Evolutionary conservation across 2,113 vertebrate species (phyloP), one percentile per base, ranked within the genome.

Genomic region (Fulica atra): DNA sequence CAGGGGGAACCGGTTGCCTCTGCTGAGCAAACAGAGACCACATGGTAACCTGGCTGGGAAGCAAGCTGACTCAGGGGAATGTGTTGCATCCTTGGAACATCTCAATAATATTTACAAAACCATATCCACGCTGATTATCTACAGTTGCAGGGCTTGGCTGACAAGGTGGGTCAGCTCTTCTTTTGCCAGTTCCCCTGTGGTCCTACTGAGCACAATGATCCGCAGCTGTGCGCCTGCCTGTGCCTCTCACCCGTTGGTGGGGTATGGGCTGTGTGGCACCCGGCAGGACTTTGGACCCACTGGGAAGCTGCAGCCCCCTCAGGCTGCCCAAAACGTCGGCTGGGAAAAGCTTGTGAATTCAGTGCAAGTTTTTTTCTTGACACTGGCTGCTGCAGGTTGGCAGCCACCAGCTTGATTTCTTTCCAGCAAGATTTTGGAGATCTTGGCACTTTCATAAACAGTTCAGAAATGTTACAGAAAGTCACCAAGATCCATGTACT

Each of bases 31-130:
- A 94, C 86, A 93, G 61, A 86, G 31, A 56, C 69, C 86, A 82
- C 83, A 76, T 81, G 95, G 38, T 76, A 66, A 74, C 72, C 73
- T 72, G 77, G 57, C 84, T 51, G 57, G 72, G 42, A 81, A 96
- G 86, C 44, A 31, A n/a, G 65, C 83, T 96, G 96, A 89, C 83
- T 89, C 83, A 81, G 65, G 72, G 91, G 73, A 92, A 81, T 2
- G 2, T 5, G n/a, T 23, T 4, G 7, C 36, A 59, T 54, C 73
- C 74, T 85, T 89, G 81, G 91, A 92, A 95, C 70, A 85, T 61
- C 66, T 92, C 91, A 79, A 23, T 72, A 91, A 95, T 91, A 91
- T 95, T 96, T 95, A 89, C 76, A 83, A 85, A 96, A 59, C 51
- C 65, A 64, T 57, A 68, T 33, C 42, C 20, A 54, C 0, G 1